Evolutionary conservation across 2,797 vertebrate genomes (phyloP), one percentile per base, ranked within the genome.

Genomic region (Coccyzus lansbergi): DNA sequence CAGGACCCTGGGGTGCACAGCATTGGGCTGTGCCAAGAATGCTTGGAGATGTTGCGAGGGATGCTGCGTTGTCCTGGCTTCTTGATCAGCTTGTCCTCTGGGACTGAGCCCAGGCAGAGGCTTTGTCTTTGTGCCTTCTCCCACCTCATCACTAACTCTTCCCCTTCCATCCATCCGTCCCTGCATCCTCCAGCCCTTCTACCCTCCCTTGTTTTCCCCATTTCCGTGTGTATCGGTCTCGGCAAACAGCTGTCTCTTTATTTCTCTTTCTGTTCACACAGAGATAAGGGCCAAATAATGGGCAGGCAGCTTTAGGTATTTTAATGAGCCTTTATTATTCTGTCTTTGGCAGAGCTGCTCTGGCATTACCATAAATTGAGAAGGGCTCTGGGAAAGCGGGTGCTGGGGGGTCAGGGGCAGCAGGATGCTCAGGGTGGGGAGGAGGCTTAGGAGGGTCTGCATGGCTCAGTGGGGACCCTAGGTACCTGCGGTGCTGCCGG

Each of bases 201-300:
- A 38, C 20, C 49, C 33, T 52, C 60, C 81, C 70, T 38, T 11
- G 58, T 48, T 89, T 55, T 51, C 81, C 63, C 64, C 46, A 10
- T 72, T 56, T 80, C 90, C 21, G 4, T 12, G 74, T 25, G 46
- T 91, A 59, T 58, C 64, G 19, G 92, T 40, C 63, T 72, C 12
- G 0, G 93, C 87, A 91, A 93, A 91, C 90, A 86, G 90, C 95
- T 74, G 68, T 59, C 91, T 86, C 93, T 94, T 69, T 75, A 74
- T 86, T 85, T 79, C 87, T 42, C 70, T 82, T 72, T 87, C 93
- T 95, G 94, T 79, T 89, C 96, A 86, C 88, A 93, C 88, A 87
- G 93, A 93, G 96, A 96, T 95, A 96, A 97, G 95, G 94, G 79
- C 90, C 86, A 75, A 86, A 93, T 84, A 95, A 97, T 92, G 90